Evolutionary conservation across 2,113 vertebrate genomes (phyloP).

Genomic region (Leucoraja erinaceus): DNA sequence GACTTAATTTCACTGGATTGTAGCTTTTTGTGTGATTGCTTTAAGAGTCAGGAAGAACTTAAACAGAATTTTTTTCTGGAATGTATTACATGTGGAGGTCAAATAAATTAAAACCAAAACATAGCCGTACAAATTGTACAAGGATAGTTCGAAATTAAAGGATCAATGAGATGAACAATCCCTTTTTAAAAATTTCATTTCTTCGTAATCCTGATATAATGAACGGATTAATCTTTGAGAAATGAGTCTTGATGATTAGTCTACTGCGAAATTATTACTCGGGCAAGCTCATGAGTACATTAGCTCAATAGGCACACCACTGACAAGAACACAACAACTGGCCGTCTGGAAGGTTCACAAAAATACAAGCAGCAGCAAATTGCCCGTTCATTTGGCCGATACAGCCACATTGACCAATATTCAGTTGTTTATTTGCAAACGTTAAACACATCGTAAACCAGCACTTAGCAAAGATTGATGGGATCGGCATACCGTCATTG

Average conservation of each 20-base stretch:
- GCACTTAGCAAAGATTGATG: neutral
- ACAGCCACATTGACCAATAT: neutral
- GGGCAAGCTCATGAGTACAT: neutral
- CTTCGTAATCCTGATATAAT: constrained; percentile 7
- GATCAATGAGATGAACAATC: neutral
- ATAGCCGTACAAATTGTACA: neutral
- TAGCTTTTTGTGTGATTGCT: neutral
- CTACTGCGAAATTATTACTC: neutral
- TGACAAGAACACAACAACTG: neutral
- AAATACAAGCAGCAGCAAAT: neutral
- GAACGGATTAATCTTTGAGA: neutral
- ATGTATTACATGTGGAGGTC: neutral
- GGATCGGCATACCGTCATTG: neutral
- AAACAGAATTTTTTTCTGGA: neutral
- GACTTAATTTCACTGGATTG: neutral
- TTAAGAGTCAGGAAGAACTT: neutral
- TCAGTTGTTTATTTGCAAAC: neutral
- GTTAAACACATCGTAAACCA: neutral
- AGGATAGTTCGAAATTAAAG: neutral
- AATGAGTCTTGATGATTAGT: neutral
- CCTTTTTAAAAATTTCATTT: neutral
- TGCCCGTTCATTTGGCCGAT: neutral
- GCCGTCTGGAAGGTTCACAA: neutral
- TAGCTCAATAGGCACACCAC: neutral
- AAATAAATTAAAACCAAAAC: neutral